phyloP scores from a whole-genome alignment of 2,113 vertebrate species.

The Pterocles burchelli region DNA sequence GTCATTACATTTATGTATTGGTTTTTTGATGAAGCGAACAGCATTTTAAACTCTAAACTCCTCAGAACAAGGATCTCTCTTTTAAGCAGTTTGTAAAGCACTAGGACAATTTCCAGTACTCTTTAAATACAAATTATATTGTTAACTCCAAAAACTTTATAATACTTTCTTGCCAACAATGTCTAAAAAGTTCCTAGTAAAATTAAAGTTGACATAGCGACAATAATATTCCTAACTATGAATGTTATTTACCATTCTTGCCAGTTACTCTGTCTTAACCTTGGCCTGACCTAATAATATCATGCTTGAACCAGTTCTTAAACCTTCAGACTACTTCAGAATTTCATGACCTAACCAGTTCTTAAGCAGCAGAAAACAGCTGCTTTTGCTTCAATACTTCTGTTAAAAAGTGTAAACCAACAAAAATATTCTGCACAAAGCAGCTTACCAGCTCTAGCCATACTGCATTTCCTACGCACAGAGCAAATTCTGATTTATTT shows the following conservation, averaged over 20 bases:
- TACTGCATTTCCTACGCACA: neutral
- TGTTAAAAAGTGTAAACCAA: neutral
- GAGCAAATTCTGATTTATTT: neutral
- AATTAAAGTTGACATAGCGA: neutral
- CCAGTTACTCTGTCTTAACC: neutral
- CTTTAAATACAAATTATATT: neutral
- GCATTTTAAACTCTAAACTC: neutral
- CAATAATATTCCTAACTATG: neutral
- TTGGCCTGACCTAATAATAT: neutral
- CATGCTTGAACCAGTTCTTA: neutral
- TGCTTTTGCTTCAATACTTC: neutral
- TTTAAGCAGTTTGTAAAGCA: neutral
- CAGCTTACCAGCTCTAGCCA: neutral
- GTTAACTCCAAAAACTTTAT: neutral
- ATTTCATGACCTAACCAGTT: neutral
- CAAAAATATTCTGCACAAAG: neutral
- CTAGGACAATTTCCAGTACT: neutral
- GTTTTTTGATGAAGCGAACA: conserved; percentile 51
- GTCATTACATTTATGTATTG: conserved; percentile 28
- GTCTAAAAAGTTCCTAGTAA: neutral
- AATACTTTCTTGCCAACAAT: neutral
- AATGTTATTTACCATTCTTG: neutral
- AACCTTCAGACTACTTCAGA: neutral
- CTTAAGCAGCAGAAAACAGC: neutral
- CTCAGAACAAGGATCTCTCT: neutral